A percentile compares a stretch with the other conserved stretches of the same genome.
Evolutionary conservation across 2,888 invertebrate genomes (phyloP).

Genomic region (Athetis lepigone): DNA sequence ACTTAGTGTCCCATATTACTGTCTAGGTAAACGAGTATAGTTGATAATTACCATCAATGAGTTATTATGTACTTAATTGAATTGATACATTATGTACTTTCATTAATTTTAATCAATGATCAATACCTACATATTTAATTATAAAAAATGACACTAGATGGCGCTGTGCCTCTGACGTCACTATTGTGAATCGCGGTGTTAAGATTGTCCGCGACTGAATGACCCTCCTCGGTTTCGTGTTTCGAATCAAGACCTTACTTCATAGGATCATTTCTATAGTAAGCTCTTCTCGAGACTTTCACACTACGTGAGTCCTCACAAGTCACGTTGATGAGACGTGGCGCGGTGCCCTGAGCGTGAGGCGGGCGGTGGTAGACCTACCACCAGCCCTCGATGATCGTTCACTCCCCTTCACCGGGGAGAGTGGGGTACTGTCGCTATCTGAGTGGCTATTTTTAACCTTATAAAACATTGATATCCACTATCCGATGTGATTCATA

Average conservation of each 20-base stretch:
- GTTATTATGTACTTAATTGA: too few relatives aligned
- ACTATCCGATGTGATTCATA: too few relatives aligned
- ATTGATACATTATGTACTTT: background rate
- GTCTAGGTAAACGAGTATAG: too few relatives aligned
- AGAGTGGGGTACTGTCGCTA: constrained; percentile 56
- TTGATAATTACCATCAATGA: too few relatives aligned
- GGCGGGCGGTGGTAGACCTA: constrained; percentile 55
- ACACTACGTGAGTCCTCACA: constrained; percentile 57
- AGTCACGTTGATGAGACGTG: constrained; percentile 66
- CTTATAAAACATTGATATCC: too few relatives aligned
- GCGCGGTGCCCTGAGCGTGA: constrained; percentile 67
- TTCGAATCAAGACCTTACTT: constrained; percentile 49
- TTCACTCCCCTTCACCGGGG: constrained; percentile 53
- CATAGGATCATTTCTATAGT: constrained; percentile 61
- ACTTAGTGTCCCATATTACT: too few relatives aligned
- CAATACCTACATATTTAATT: background rate
- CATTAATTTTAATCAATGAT: background rate
- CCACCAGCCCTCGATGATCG: constrained; percentile 66
- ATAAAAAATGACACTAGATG: constrained; percentile 26
- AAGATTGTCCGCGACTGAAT: constrained; percentile 37
- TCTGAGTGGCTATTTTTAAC: constrained; percentile 47
- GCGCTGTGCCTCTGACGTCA: constrained; percentile 43
- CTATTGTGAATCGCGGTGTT: constrained; percentile 45
- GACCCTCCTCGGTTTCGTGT: constrained; percentile 14
- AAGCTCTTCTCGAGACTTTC: constrained; percentile 62